Percentiles rank a stretch among this genome's conserved stretches.
Conservation (phyloP, 2,113 vertebrate species). For the Arvicanthis niloticus region DNA sequence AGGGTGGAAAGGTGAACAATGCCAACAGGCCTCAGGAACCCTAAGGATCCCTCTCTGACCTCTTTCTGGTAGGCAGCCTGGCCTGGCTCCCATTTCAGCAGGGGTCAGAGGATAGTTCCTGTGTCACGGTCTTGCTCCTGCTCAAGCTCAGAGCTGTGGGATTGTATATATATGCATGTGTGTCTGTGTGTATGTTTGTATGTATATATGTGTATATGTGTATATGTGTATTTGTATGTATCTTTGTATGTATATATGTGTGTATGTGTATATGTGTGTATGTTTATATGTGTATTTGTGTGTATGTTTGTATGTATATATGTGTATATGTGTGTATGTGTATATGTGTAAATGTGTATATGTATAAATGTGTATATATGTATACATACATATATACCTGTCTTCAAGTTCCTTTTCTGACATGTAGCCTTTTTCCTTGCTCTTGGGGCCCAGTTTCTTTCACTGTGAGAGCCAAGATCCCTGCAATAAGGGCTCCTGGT, state of each 20-base stretch:
- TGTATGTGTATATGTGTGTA: no score
- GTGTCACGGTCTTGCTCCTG: background rate
- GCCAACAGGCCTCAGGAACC: background rate
- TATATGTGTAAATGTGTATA: no score
- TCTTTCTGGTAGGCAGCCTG: background rate
- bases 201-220: accelerated
- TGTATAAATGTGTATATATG: no score
- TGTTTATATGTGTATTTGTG: no score
- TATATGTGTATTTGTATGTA: no score
- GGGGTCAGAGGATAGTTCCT: background rate
- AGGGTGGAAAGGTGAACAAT: background rate
- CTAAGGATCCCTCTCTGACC: background rate
- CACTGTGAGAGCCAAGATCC: background rate
- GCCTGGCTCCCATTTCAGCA: background rate
- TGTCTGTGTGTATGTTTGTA: no score
- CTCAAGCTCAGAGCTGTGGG: background rate
- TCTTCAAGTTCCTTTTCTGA: background rate
- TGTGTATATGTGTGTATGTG: no score
- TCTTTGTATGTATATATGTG: no score
- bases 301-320: no score
- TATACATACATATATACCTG: background rate
- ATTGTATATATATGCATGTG: background rate
- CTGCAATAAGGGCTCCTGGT: background rate
- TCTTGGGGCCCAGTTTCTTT: background rate
- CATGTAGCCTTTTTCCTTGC: background rate